Evolutionary conservation across 2,888 invertebrate genomes (phyloP), one percentile per base, ranked within the genome.

Genomic region (Mesorhabditis belari): DNA sequence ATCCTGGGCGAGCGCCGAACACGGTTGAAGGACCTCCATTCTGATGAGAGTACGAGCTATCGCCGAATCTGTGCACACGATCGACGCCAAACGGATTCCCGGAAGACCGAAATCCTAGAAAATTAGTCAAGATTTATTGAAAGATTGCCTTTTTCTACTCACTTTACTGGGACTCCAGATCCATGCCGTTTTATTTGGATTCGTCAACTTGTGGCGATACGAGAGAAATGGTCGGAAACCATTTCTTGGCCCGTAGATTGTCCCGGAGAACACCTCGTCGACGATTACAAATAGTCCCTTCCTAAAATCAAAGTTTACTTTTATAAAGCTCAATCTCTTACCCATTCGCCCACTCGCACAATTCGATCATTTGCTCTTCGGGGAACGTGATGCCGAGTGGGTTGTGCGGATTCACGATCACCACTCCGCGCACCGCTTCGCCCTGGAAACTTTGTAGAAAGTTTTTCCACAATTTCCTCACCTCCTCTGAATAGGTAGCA

Each of bases 151-250:
- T 49, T 29, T 2, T 53, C 0, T 44, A 51, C 59, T 49, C 19
- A 78, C 79, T 70, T 80, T 81, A 63, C 76, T 75, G 49, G 77
- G 69, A 29, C 80, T 76, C 80, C 81, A 81, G n/a, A 79, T 56
- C 62, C 67, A 76, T 6, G 66, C 64, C 53, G 67, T 60, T 49
- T 67, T 70, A 35, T 64, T 60, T 3, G 69, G 66, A 9, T 63
- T 58, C 6, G 55, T 61, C 50, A 71, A 61, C 6, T 67, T 62
- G 28, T 70, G 59, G 24, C 66, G 62, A 51, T 70, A 68, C 5
- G 73, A 71, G 6, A 73, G 65, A 57, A 71, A 70, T 12, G 64
- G 59, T 5, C 66, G 58, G 52, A 70, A 69, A n/a, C 63, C 59
- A 23, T 53, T 49, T 12, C 54, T 57, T 23, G 55, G 57, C 26